Evolutionary conservation across 2,113 vertebrate genomes (phyloP).

Genomic region (Epinephelus lanceolatus): DNA sequence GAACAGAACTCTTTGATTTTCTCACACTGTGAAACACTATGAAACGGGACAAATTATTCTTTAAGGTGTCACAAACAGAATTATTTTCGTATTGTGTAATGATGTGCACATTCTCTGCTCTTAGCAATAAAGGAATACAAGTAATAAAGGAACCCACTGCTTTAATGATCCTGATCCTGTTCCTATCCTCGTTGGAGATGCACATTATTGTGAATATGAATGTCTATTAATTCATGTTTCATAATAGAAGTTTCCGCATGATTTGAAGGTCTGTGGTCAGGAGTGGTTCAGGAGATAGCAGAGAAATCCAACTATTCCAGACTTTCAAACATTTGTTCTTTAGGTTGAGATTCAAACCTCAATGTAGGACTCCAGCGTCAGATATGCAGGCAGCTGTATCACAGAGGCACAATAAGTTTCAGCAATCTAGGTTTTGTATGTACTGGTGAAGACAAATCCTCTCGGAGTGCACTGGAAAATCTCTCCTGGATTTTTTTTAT

Average conservation of each 20-base stretch:
- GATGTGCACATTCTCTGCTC: neutral
- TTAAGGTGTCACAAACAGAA: neutral
- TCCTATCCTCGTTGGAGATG: neutral
- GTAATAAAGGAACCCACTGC: constrained; percentile 19
- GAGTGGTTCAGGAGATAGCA: neutral
- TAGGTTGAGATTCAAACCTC: neutral
- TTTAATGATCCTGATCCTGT: constrained; percentile 34
- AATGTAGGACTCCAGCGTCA: neutral
- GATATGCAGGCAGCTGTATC: neutral
- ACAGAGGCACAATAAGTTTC: neutral
- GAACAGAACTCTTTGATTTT: neutral
- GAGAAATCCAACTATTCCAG: neutral
- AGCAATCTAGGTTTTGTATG: neutral
- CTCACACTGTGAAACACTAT: neutral
- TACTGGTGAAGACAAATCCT: constrained; percentile 29
- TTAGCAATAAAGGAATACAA: neutral
- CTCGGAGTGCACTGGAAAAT: constrained; percentile 12
- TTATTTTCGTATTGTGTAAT: neutral
- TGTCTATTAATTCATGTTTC: constrained; percentile 38
- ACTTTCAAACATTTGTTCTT: neutral
- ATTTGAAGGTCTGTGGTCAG: neutral
- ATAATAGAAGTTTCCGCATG: constrained; percentile 2
- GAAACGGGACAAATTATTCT: neutral
- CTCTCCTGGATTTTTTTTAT: constrained; percentile 22
- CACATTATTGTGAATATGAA: constrained; percentile 44